A percentile compares a stretch with the other conserved stretches of the same genome.
Evolutionary conservation across 1,140 invertebrate species (phyloP).

Genomic region (Nasonia vitripennis): DNA sequence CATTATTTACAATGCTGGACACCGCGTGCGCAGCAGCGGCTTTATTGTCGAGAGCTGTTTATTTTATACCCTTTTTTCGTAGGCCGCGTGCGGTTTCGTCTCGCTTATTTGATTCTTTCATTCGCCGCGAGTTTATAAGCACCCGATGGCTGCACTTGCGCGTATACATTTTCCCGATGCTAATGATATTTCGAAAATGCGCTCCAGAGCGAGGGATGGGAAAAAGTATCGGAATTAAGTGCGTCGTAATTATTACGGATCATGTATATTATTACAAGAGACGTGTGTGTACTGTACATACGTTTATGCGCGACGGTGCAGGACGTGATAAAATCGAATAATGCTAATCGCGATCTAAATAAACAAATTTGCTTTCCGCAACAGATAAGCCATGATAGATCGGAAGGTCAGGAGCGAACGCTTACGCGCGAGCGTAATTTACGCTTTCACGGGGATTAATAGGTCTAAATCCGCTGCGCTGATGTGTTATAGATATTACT

Average conservation of each 20-base stretch:
- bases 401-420: background rate
- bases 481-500: background rate
- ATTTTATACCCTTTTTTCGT: conserved; percentile 66
- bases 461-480: background rate
- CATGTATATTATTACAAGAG: no score
- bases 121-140: conserved; percentile 34
- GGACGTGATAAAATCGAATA: background rate
- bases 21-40: conserved; percentile 60
- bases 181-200: conserved; percentile 22
- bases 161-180: background rate
- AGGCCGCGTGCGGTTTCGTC: background rate
- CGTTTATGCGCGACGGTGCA: background rate
- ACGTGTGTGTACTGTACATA: no score
- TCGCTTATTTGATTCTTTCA: background rate
- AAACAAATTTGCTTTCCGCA: conserved; percentile 20
- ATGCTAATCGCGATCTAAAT: conserved; percentile 20
- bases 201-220: background rate
- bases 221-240: conserved; percentile 24
- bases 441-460: background rate
- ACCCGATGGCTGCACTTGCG: background rate
- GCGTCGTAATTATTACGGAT: conserved; percentile 39
- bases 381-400: background rate
- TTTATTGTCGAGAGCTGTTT: conserved; percentile 71
- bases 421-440: background rate
- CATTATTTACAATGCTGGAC: conserved; percentile 71